These are phyloP conservation scores for Eptatretus atami DNA, from an alignment of 2,797 vertebrate species.

Conservation along the genomic window DNA sequence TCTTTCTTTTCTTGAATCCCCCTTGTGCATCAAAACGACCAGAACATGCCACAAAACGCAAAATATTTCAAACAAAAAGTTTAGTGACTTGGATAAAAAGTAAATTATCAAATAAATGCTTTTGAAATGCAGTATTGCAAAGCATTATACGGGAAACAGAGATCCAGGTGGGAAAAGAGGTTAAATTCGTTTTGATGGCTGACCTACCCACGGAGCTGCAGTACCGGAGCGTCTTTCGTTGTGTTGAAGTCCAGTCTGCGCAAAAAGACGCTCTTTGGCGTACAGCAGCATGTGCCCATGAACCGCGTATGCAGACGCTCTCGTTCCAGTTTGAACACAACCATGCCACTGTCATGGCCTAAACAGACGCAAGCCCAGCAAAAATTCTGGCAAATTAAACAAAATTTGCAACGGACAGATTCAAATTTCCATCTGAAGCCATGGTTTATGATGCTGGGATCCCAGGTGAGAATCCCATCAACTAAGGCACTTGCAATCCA, in stretches of 20 bases:
- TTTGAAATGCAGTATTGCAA: too few relatives aligned
- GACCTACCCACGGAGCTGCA: conserved; percentile 57
- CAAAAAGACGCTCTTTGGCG: conserved; percentile 62
- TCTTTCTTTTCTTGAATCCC: too few relatives aligned
- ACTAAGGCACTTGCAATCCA: too few relatives aligned
- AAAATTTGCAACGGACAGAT: too few relatives aligned
- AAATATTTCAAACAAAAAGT: conserved; percentile 7
- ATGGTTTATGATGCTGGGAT: too few relatives aligned
- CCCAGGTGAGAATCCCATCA: too few relatives aligned
- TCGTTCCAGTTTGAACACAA: conserved; percentile 75
- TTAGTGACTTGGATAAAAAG: not conserved
- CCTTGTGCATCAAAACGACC: too few relatives aligned
- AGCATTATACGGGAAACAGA: too few relatives aligned
- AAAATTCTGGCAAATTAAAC: not conserved
- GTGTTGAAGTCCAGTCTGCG: conserved; percentile 80
- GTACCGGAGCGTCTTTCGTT: conserved; percentile 73
- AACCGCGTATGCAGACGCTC: conserved; percentile 64
- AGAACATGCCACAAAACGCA: not conserved
- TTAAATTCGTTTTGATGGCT: not conserved
- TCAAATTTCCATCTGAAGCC: too few relatives aligned
- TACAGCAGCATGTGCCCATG: conserved; percentile 66
- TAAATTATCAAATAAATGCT: too few relatives aligned
- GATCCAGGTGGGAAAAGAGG: too few relatives aligned
- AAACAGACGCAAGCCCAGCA: not conserved
- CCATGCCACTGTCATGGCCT: conserved; percentile 80